These are phyloP conservation scores for Helostoma temminkii DNA, from an alignment of 2,797 vertebrate species.

Conservation along the genomic window DNA sequence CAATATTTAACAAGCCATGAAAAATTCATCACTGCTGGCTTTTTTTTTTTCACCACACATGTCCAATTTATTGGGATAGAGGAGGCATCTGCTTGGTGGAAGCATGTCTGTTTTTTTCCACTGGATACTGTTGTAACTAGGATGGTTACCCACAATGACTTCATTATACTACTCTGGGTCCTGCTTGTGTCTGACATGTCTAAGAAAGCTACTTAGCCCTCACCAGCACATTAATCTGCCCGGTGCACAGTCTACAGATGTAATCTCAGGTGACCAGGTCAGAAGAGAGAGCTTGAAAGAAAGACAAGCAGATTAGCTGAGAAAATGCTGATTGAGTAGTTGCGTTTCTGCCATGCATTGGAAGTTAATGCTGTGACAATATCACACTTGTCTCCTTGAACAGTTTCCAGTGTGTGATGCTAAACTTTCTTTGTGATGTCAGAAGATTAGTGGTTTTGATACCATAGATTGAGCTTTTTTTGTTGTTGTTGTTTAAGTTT, in stretches of 20 bases:
- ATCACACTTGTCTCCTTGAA: slow-evolving; percentile 48
- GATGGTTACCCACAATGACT: slow-evolving; percentile 21
- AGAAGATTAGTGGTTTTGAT: slow-evolving; percentile 21
- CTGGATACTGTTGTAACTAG: neutral
- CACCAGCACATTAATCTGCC: slow-evolving; percentile 80
- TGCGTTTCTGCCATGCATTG: slow-evolving; percentile 57
- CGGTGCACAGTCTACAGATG: slow-evolving; percentile 58
- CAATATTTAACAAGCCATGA: slow-evolving; percentile 84
- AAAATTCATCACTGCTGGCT: slow-evolving; percentile 78
- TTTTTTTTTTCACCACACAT: slow-evolving; percentile 55
- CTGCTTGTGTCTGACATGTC: slow-evolving; percentile 30
- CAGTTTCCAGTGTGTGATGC: slow-evolving; percentile 29
- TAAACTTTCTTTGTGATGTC: slow-evolving; percentile 61
- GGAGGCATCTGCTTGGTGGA: slow-evolving; percentile 3
- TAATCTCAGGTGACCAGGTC: slow-evolving; percentile 89
- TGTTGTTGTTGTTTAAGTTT: neutral
- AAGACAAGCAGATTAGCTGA: slow-evolving; percentile 86
- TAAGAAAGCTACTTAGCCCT: slow-evolving; percentile 62
- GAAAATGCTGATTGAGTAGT: slow-evolving; percentile 80
- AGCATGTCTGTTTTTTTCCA: slow-evolving; percentile 3
- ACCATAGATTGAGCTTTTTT: neutral
- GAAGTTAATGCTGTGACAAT: slow-evolving; percentile 61
- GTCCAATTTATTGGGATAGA: slow-evolving; percentile 27
- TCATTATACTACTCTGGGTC: slow-evolving; percentile 28
- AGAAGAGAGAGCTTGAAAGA: slow-evolving; percentile 75